Evolutionary conservation across 2,888 invertebrate genomes (phyloP).

Genomic region (Caenorhabditis panamensis): DNA sequence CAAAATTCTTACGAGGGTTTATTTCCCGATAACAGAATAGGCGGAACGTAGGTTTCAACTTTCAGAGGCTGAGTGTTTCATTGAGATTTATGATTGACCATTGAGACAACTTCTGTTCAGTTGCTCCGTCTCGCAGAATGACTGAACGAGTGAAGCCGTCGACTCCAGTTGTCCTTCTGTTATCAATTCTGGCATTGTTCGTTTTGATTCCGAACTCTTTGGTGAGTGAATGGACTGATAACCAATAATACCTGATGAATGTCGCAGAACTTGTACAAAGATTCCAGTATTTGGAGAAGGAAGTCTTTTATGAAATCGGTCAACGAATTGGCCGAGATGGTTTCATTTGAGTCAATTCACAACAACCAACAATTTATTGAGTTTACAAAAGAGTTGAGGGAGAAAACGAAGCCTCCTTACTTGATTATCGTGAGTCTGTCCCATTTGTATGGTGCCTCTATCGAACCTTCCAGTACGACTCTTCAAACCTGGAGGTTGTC

Average conservation of each 20-base stretch:
- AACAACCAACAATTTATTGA: slow-evolving; percentile 11
- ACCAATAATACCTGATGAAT: not conserved
- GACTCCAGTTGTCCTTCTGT: not conserved
- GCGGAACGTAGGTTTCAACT: too few species aligned
- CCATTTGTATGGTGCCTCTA: too few species aligned
- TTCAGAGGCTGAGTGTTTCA: too few species aligned
- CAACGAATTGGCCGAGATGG: not conserved
- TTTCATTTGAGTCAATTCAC: slow-evolving; percentile 27
- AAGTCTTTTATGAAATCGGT: not conserved
- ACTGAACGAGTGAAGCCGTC: not conserved
- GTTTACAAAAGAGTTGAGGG: slow-evolving; percentile 12
- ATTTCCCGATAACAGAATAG: too few species aligned
- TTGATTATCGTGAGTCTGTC: not conserved
- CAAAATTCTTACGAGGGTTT: too few species aligned
- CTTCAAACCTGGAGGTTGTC: slow-evolving; percentile 37
- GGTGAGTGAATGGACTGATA: not conserved
- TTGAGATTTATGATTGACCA: too few species aligned
- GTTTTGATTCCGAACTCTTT: not conserved
- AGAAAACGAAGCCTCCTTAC: slow-evolving; percentile 22
- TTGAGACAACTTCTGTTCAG: too few species aligned
- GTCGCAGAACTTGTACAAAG: not conserved
- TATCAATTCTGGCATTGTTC: not conserved
- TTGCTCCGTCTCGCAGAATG: too few species aligned
- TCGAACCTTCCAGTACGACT: slow-evolving; percentile 44
- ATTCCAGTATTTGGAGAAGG: not conserved